phyloP scores from a whole-genome alignment of 2,113 vertebrate species.

The Strigops habroptila region DNA sequence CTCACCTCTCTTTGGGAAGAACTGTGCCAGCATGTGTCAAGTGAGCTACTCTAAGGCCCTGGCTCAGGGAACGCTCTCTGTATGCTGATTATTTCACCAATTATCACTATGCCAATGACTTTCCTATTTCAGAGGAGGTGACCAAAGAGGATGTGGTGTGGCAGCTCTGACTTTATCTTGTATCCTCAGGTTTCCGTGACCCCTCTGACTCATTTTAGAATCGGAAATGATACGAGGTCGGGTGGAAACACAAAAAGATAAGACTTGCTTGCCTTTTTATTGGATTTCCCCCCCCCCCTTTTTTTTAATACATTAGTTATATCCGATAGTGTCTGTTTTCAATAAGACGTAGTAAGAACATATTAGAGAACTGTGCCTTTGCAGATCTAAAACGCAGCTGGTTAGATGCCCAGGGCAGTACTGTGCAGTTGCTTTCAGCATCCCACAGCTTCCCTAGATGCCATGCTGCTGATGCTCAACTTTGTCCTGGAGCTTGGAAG shows the following conservation, averaged over 20 bases:
- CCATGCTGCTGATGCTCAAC: accelerated
- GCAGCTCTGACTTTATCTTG: background rate
- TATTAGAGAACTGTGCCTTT: background rate
- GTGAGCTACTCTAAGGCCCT: background rate
- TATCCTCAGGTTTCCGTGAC: conserved; percentile 25
- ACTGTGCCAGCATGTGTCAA: background rate
- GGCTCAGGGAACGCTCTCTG: background rate
- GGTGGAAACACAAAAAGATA: background rate
- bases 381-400: background rate
- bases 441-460: background rate
- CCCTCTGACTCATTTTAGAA: background rate
- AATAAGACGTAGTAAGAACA: accelerated
- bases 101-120: conserved; percentile 10
- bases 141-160: background rate
- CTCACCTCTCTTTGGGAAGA: background rate
- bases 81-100: conserved; percentile 27
- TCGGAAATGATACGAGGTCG: background rate
- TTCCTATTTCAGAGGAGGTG: conserved; percentile 4
- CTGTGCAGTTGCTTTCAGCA: background rate
- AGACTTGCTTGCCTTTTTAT: background rate
- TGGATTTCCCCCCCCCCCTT: too few species aligned
- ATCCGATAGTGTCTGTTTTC: background rate
- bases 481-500: background rate
- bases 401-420: background rate
- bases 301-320: background rate